Evolutionary conservation across 2,113 vertebrate genomes (phyloP).

Genomic region (Malaclemys terrapin): DNA sequence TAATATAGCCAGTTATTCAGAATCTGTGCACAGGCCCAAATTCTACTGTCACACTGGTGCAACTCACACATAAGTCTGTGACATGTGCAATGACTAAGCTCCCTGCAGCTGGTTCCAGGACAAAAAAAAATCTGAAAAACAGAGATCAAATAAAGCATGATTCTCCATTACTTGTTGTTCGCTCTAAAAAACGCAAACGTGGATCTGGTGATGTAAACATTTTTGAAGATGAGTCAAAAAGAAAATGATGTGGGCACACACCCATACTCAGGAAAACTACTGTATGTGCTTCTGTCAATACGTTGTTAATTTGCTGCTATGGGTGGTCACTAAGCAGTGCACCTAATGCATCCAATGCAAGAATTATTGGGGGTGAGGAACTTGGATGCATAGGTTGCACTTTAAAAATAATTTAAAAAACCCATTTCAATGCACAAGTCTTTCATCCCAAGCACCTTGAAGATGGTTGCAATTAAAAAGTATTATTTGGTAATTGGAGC

Average conservation of each 20-base stretch:
- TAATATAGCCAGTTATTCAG: not conserved
- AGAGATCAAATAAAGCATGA: not conserved
- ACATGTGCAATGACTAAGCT: not conserved
- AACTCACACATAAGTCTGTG: not conserved
- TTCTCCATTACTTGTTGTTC: not conserved
- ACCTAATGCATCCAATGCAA: not conserved
- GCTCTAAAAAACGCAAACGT: not conserved
- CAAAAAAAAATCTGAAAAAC: not conserved
- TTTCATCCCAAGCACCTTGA: not conserved
- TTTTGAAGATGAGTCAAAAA: not conserved
- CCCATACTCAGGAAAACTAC: not conserved
- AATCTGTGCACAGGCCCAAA: not conserved
- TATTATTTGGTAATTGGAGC: not conserved
- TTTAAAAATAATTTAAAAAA: not conserved
- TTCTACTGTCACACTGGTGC: not conserved
- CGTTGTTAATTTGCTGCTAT: not conserved
- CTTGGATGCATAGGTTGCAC: not conserved
- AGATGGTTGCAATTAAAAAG: not conserved
- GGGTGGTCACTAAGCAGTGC: slow-evolving; percentile 7
- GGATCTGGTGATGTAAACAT: not conserved
- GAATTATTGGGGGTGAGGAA: slow-evolving; percentile 24
- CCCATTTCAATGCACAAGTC: not conserved
- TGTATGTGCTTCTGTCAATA: not conserved
- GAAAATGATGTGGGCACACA: not conserved
- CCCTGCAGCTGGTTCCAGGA: not conserved